Conservation (phyloP, 2,113 vertebrate genomes). For the Urocitellus parryii region DNA sequence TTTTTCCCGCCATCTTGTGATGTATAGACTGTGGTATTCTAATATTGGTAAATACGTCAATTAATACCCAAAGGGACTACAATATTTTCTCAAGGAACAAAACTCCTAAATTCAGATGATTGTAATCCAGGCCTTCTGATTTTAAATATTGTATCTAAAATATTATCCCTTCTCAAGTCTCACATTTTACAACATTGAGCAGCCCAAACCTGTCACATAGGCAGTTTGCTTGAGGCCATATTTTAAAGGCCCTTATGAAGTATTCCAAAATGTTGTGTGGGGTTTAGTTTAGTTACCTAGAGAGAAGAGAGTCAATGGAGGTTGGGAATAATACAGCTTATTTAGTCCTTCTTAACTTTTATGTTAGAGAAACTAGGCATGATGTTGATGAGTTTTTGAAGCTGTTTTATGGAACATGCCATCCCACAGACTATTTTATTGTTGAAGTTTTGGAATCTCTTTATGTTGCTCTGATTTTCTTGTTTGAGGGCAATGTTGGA, state of each 20-base stretch:
- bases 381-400: not conserved
- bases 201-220: not conserved
- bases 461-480: not conserved
- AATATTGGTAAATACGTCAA: not conserved
- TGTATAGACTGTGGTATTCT: not conserved
- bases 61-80: not conserved
- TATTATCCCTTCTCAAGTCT: not conserved
- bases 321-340: not conserved
- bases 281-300: not conserved
- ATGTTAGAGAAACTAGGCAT: not conserved
- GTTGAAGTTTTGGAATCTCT: slow-evolving; percentile 19
- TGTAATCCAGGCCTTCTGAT: not conserved
- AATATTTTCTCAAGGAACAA: not conserved
- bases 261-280: not conserved
- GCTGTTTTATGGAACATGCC: not conserved
- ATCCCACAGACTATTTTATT: not conserved
- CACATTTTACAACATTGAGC: not conserved
- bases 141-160: slow-evolving; percentile 32
- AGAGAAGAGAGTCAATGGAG: not conserved
- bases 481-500: not conserved
- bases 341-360: not conserved
- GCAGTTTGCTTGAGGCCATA: not conserved
- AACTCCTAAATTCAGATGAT: not conserved
- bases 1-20: not conserved
- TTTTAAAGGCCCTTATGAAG: not conserved